phyloP scores from a whole-genome alignment of 2,888 invertebrate species.

The Adelphocoris suturalis region DNA sequence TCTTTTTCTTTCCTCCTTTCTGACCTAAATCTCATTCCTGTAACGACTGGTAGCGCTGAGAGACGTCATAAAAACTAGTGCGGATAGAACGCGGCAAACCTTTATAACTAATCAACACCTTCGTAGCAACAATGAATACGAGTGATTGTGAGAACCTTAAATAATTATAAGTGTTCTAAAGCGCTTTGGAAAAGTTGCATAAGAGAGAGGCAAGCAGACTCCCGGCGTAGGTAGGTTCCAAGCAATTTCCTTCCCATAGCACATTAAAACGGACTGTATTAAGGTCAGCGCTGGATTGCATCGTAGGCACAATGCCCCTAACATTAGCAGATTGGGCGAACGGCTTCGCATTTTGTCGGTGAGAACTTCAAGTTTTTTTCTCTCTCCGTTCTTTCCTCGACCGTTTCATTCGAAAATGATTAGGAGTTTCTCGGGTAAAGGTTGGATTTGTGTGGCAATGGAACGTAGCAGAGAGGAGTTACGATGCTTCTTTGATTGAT shows the following conservation, averaged over 20 bases:
- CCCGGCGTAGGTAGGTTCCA: neutral
- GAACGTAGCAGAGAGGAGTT: neutral
- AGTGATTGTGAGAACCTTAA: neutral
- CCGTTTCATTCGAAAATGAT: conserved; percentile 32
- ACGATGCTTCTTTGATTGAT: neutral
- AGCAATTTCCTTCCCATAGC: conserved; percentile 11
- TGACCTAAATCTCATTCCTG: neutral
- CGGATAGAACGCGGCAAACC: too few relatives aligned
- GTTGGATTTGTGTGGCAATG: neutral
- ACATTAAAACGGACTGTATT: conserved; percentile 21
- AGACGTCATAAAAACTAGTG: too few relatives aligned
- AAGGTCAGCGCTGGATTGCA: conserved; percentile 23
- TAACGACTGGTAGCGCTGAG: neutral
- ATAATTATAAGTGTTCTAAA: neutral
- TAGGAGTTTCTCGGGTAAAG: conserved; percentile 6
- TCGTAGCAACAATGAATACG: neutral
- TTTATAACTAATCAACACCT: neutral
- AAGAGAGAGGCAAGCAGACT: neutral
- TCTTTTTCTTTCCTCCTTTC: neutral
- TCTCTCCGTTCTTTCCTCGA: neutral
- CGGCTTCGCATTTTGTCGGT: conserved; percentile 14
- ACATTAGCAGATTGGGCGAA: conserved; percentile 13
- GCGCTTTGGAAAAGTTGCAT: neutral
- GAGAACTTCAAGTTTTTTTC: conserved; percentile 8
- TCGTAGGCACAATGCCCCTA: neutral